A percentile compares a stretch with the other conserved stretches of the same genome.
Conservation (phyloP, 2,888 invertebrate genomes). For the Toxonevra muliebris region DNA sequence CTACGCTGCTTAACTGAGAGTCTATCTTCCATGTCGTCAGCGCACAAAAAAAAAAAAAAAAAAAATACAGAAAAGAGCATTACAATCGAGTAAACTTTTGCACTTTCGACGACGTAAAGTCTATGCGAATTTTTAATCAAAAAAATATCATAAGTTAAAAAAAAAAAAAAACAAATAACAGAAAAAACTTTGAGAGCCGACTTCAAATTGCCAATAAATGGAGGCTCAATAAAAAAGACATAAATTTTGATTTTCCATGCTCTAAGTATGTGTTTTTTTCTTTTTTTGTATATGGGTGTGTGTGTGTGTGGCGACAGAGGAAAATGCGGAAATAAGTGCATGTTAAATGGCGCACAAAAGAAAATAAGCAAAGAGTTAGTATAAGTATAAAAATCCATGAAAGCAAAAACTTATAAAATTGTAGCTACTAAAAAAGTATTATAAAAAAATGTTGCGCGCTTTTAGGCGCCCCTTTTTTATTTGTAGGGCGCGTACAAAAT, state of each 20-base stretch:
- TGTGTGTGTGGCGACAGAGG: no score
- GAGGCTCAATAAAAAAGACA: slow-evolving; percentile 28
- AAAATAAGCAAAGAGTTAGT: not conserved
- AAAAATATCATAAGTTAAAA: not conserved
- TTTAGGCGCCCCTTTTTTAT: no score
- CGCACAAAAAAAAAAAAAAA: not conserved
- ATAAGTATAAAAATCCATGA: not conserved
- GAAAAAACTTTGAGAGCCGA: not conserved
- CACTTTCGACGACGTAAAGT: slow-evolving; percentile 20
- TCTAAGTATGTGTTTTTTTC: not conserved
- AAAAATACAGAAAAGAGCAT: slow-evolving; percentile 2
- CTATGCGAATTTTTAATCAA: slow-evolving; percentile 16
- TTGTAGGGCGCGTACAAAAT: no score
- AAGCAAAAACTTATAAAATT: no score
- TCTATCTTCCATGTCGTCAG: no score
- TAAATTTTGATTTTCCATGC: slow-evolving; percentile 26
- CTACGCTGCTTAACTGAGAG: no score
- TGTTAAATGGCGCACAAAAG: no score
- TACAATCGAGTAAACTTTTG: not conserved
- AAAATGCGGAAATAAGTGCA: no score
- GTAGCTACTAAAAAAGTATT: no score
- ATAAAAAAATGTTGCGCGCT: no score
- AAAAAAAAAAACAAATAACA: not conserved
- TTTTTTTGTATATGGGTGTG: no score
- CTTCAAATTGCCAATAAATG: slow-evolving; percentile 30